These are phyloP conservation scores for Vombatus ursinus DNA, from an alignment of 2,113 vertebrate genomes.

Conservation along the genomic window DNA sequence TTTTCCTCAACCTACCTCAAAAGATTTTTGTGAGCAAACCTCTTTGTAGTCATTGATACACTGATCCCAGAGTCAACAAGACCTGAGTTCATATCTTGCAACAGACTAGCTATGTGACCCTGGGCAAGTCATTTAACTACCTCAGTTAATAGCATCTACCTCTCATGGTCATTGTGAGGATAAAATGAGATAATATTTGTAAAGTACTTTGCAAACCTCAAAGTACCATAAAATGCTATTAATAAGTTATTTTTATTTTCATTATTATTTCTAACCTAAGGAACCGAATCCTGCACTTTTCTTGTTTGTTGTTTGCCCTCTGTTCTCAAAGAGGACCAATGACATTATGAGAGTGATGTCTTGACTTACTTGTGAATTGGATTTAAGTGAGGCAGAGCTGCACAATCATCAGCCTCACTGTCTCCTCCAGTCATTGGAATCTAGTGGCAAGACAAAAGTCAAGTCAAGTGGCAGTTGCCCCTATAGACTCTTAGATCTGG, in stretches of 20 bases:
- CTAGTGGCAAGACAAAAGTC: too few species aligned
- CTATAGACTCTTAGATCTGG: neutral
- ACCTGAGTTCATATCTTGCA: neutral
- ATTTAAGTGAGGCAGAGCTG: too few species aligned
- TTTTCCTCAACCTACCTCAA: too few species aligned
- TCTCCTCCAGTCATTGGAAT: too few species aligned
- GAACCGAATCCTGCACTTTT: neutral
- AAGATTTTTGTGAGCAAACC: neutral
- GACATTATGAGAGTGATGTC: too few species aligned
- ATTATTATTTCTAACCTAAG: neutral
- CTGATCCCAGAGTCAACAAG: neutral
- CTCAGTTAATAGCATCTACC: neutral
- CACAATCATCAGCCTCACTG: too few species aligned
- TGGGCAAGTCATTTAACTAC: neutral
- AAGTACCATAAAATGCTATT: neutral
- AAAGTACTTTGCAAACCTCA: neutral
- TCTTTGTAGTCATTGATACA: neutral
- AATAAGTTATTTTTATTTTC: neutral
- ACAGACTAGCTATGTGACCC: neutral
- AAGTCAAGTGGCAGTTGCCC: too few species aligned
- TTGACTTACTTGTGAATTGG: too few species aligned
- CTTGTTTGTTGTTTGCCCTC: too few species aligned
- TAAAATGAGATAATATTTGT: neutral
- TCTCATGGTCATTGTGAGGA: neutral
- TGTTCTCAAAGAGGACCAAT: too few species aligned